These are phyloP conservation scores for Xylophagus ater DNA, from an alignment of 2,888 invertebrate genomes.

Conservation along the genomic window DNA sequence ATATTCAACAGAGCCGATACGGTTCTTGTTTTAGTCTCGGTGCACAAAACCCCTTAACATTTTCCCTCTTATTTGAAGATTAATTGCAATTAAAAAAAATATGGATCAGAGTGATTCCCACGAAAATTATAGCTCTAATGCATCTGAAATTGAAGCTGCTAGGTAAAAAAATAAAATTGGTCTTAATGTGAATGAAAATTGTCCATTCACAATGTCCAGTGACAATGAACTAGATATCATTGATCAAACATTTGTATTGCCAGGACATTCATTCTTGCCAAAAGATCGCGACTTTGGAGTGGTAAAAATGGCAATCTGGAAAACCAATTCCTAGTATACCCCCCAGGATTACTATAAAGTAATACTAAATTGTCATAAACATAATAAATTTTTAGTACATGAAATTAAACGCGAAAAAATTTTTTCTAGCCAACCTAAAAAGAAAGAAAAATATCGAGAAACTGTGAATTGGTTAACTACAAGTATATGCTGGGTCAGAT, in stretches of 20 bases:
- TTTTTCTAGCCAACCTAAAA: slow-evolving; percentile 11
- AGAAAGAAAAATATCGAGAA: slow-evolving; percentile 11
- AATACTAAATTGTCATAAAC: slow-evolving; percentile 15
- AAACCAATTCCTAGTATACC: slow-evolving; percentile 17
- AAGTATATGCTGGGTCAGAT: too few relatives aligned
- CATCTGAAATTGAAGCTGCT: too few relatives aligned
- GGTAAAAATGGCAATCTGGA: too few relatives aligned
- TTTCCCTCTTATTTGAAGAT: too few relatives aligned
- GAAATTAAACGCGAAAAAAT: slow-evolving; percentile 10
- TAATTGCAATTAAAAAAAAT: too few relatives aligned
- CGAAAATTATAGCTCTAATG: too few relatives aligned
- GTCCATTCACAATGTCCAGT: slow-evolving; percentile 7
- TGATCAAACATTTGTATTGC: slow-evolving; percentile 19
- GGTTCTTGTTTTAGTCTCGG: too few relatives aligned
- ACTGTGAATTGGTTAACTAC: slow-evolving; percentile 11
- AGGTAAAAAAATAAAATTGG: slow-evolving; percentile 8
- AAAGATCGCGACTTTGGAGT: slow-evolving; percentile 22
- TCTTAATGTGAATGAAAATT: slow-evolving; percentile 11
- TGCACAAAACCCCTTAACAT: too few relatives aligned
- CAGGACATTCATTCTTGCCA: slow-evolving; percentile 21
- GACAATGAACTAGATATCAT: slow-evolving; percentile 15
- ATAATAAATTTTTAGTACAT: slow-evolving; percentile 14
- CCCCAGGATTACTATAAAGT: too few relatives aligned
- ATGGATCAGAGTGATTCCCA: too few relatives aligned
- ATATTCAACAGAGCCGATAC: too few relatives aligned